Base-by-base conservation (phyloP, 2,113 vertebrate genomes). In the Pomatostomus ruficeps region DNA sequence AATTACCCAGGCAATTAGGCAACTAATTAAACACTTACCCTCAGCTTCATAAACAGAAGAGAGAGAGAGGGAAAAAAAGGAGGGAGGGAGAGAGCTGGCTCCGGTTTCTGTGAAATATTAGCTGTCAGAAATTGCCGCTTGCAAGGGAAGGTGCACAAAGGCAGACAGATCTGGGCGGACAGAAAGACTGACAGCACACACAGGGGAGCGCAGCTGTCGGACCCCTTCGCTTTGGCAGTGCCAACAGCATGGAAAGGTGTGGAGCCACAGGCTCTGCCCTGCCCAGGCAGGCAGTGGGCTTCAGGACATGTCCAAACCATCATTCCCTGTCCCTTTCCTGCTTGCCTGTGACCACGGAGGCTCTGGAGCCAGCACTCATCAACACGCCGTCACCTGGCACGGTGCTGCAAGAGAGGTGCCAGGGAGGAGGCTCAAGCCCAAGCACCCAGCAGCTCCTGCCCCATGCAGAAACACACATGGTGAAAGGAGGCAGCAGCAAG, bases 1-100 rank as follows among this genome's bases (percentile, higher is more conserved):
- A 99, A 99, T 99, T 99, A 99, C 99, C 99, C 99, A 99, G 99
- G 99, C 99, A 99, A 99, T 99, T 99, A 99, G 98, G 99, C 98
- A 98, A 99, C 99, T 99, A 99, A 99, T 99, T 99, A 99, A 99
- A 99, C 99, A 99, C 99, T 99, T 99, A 99, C 98, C 99, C 98
- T 98, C 98, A 97, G 98, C 98, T 98, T 99, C 98, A 98, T 98
- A 98, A 99, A 98, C 98, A 98, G 98, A 98, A 98, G 97, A 89
- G 80, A 87, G 98, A 94, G 95, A 97, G 98, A 89, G 97, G 93
- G 97, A 12, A 46, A 75, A 58, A 97, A 91, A 92, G 96, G 98
- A 97, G 98, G 96, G 98, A 98, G 97, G 58, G 48, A 92, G 78
- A 72, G 85, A 96, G 92, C 96, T 93, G 97, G 97, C 96, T 94